Conservation (phyloP, 2,797 vertebrate species). For the Clarias fuscus region DNA sequence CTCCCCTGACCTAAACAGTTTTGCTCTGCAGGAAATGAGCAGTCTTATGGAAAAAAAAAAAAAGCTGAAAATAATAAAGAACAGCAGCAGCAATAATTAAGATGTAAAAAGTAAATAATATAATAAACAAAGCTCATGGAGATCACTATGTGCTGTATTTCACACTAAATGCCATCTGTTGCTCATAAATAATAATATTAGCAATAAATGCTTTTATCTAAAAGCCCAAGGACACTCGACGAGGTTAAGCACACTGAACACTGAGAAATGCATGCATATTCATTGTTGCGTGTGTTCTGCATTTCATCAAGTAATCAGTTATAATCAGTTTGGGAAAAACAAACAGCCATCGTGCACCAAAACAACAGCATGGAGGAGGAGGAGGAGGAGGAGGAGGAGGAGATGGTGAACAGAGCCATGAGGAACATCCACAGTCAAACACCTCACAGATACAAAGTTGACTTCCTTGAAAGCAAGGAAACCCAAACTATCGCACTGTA, state of each 20-base stretch:
- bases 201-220: neutral
- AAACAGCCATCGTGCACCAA: neutral
- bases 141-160: neutral
- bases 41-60: neutral
- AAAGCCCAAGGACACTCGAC: neutral
- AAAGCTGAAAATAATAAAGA: neutral
- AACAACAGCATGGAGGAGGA: neutral
- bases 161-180: constrained; percentile 11
- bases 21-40: neutral
- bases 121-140: neutral
- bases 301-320: constrained; percentile 2
- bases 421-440: neutral
- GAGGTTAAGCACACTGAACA: neutral
- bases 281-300: neutral
- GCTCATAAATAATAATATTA: neutral
- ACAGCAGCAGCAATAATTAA: neutral
- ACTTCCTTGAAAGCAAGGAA: neutral
- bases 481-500: neutral
- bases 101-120: neutral
- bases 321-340: neutral
- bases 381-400: neutral
- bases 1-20: neutral
- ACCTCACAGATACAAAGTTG: too few species aligned
- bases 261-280: neutral
- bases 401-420: too few species aligned